Percentiles rank a stretch among this genome's conserved stretches.
These are phyloP conservation scores for Varecia variegata DNA, from an alignment of 2,797 vertebrate species.

Conservation along the genomic window DNA sequence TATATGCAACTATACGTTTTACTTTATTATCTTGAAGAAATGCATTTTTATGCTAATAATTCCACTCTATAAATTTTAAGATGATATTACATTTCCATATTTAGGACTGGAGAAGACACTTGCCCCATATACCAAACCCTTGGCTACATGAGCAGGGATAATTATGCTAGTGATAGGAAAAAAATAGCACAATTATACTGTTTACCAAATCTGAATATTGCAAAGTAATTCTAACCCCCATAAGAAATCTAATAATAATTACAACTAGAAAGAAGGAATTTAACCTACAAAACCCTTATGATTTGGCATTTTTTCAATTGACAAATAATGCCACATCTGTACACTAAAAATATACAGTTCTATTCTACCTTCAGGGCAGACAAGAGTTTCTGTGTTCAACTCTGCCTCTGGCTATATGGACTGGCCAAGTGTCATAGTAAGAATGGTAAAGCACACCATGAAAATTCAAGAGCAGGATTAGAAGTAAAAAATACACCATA, in stretches of 20 bases:
- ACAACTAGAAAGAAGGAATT: not conserved
- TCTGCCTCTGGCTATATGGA: not conserved
- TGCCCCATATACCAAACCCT: not conserved
- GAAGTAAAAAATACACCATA: not conserved
- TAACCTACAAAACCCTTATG: slow-evolving; percentile 14
- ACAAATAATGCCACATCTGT: slow-evolving; percentile 1
- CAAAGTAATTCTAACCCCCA: slow-evolving; percentile 10
- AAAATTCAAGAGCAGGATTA: slow-evolving; percentile 43
- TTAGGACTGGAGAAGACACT: not conserved
- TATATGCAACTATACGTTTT: not conserved
- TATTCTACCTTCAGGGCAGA: not conserved
- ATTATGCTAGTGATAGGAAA: not conserved
- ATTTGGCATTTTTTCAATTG: not conserved
- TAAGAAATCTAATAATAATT: slow-evolving; percentile 21
- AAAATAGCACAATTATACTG: slow-evolving; percentile 9
- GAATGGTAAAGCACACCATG: slow-evolving; percentile 18
- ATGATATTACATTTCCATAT: not conserved
- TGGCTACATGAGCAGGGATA: not conserved
- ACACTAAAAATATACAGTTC: slow-evolving; percentile 12
- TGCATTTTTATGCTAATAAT: slow-evolving; percentile 23
- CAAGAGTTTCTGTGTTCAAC: not conserved
- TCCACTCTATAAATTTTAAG: slow-evolving; percentile 23
- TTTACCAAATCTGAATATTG: slow-evolving; percentile 1
- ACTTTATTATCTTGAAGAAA: slow-evolving; percentile 14
- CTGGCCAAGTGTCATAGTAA: not conserved